Percentiles rank a stretch among this genome's conserved stretches.
phyloP scores from a whole-genome alignment of 2,113 vertebrate genomes.

The Grantiella picta region DNA sequence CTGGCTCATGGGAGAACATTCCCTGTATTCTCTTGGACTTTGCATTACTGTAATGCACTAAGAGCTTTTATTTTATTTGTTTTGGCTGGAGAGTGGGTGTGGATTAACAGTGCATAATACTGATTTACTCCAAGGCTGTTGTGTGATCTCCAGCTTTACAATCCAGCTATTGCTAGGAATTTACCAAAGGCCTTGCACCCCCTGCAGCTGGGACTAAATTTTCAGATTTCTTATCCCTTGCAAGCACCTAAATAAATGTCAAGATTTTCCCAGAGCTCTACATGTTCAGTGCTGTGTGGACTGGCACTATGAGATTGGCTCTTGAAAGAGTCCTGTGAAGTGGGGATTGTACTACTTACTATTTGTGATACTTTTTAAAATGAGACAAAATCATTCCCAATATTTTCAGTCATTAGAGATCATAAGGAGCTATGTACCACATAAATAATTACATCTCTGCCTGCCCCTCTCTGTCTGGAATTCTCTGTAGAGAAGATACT shows the following conservation, averaged over 20 bases:
- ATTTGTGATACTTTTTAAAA: not conserved
- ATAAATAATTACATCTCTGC: not conserved
- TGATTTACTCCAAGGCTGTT: not conserved
- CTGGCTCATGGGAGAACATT: not conserved
- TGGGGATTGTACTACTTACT: not conserved
- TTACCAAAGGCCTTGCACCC: not conserved
- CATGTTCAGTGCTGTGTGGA: not conserved
- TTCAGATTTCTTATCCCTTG: not conserved
- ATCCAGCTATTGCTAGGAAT: not conserved
- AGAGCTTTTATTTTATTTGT: constrained; percentile 35
- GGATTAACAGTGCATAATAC: constrained; percentile 17
- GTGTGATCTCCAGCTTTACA: not conserved
- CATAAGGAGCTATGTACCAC: not conserved
- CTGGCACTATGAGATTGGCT: not conserved
- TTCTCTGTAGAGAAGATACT: not conserved
- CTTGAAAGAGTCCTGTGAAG: not conserved
- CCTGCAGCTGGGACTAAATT: not conserved
- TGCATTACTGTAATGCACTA: not conserved
- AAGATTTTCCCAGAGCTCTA: not conserved
- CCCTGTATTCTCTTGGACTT: not conserved
- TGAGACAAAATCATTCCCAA: not conserved
- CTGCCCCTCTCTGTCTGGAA: not conserved
- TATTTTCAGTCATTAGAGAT: not conserved
- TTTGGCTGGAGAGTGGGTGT: not conserved
- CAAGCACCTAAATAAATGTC: not conserved